phyloP scores from a whole-genome alignment of 2,888 invertebrate species.

The Philaethria dido region DNA sequence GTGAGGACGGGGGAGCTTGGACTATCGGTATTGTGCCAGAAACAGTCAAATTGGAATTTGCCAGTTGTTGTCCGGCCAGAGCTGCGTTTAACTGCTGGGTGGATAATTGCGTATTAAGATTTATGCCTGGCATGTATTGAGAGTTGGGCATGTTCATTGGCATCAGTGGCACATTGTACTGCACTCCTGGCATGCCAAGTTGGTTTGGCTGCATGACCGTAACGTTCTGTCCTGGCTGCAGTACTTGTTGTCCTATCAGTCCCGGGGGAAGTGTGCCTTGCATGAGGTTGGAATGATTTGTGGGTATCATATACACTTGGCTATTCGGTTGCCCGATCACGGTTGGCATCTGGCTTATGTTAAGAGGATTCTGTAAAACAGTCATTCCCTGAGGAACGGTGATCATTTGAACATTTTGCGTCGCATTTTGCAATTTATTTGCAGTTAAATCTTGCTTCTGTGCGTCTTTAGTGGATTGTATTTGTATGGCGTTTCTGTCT shows the following conservation, averaged over 20 bases:
- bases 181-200: constrained; percentile 71
- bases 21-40: constrained; percentile 72
- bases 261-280: constrained; percentile 67
- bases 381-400: constrained; percentile 79
- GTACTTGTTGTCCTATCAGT: constrained; percentile 67
- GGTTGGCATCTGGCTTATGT: constrained; percentile 71
- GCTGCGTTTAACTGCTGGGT: constrained; percentile 77
- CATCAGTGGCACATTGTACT: constrained; percentile 76
- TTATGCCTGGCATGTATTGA: constrained; percentile 74
- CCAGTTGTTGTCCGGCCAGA: constrained; percentile 67
- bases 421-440: constrained; percentile 66
- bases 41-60: constrained; percentile 61
- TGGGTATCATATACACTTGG: constrained; percentile 79
- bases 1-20: constrained; percentile 67
- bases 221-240: constrained; percentile 74
- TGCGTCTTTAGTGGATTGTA: constrained; percentile 70
- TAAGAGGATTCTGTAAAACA: constrained; percentile 73
- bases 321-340: constrained; percentile 72
- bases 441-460: constrained; percentile 68
- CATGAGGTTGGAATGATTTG: constrained; percentile 70
- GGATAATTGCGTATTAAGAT: constrained; percentile 72
- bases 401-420: constrained; percentile 79
- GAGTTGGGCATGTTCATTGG: constrained; percentile 75
- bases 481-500: constrained; percentile 73
- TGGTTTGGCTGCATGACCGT: constrained; percentile 79